phyloP scores from a whole-genome alignment of 2,888 invertebrate species.

The Euplagia quadripunctaria region DNA sequence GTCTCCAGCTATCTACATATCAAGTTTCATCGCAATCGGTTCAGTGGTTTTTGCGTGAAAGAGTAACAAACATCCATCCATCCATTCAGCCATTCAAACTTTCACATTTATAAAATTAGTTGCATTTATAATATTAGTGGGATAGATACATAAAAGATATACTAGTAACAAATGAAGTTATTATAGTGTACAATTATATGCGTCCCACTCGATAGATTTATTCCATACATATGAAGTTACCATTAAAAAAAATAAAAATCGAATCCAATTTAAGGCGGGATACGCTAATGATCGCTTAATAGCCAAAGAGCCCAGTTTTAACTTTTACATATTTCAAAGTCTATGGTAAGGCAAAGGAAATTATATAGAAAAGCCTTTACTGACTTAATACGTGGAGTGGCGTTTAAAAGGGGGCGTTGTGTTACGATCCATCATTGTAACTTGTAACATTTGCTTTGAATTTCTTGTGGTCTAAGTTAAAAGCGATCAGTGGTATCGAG shows the following conservation, averaged over 20 bases:
- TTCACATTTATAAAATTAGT: too few relatives aligned
- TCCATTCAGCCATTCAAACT: too few relatives aligned
- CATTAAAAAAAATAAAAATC: constrained; percentile 1
- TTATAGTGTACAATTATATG: neutral
- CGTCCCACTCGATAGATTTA: neutral
- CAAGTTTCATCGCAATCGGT: too few relatives aligned
- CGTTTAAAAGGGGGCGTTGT: constrained; percentile 50
- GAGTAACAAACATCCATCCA: too few relatives aligned
- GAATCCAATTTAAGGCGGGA: constrained; percentile 21
- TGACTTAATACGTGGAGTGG: constrained; percentile 51
- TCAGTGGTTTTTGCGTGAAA: too few relatives aligned
- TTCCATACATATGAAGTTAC: neutral
- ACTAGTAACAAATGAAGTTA: neutral
- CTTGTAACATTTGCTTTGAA: constrained; percentile 30
- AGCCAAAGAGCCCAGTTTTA: constrained; percentile 36
- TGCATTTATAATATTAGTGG: too few relatives aligned
- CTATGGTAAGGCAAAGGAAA: constrained; percentile 38
- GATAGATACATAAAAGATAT: too few relatives aligned
- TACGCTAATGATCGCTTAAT: constrained; percentile 29
- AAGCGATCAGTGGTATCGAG: neutral
- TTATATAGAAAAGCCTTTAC: constrained; percentile 41
- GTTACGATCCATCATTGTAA: constrained; percentile 60
- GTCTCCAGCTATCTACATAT: too few relatives aligned
- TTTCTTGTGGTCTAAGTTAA: constrained; percentile 23
- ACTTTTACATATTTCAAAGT: constrained; percentile 46